Evolutionary conservation across 2,888 invertebrate genomes (phyloP), one percentile per base, ranked within the genome.

Genomic region (Temnothorax rugatulus): DNA sequence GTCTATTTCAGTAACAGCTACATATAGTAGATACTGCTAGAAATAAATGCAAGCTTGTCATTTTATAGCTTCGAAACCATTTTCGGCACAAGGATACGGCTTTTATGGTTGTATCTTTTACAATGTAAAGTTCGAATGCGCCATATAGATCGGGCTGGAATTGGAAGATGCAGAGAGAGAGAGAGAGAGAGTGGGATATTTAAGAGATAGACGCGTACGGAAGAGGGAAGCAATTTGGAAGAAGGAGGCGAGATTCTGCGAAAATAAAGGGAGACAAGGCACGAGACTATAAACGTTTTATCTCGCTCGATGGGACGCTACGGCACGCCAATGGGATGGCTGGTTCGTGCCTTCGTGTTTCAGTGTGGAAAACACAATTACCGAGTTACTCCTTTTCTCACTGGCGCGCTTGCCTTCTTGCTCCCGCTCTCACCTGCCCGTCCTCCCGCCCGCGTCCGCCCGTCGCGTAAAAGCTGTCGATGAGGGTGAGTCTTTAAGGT

Each of bases 281-380:
- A 85, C 75, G 66, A 63, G 83, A 57, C 89, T 84, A 86, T 92
- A 92, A 93, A 91, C 90, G 91, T 90, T 93, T 92, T 90, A 92
- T 90, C 87, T 86, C 82, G 87, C 82, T 82, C 75, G 87, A 74
- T 57, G 66, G 57, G 41, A 57, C 76, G 74, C 64, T 50, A 57
- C 63, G 69, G 61, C 69, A 50, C 83, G 81, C 69, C 81, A 52
- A 75, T 64, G 79, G 85, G 64, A 73, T 59, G 71, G 84, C 54
- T 76, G 77, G 84, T 44, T 47, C 69, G 38, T 74, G 86, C 87
- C 85, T 87, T 68, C 38, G 75, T 81, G 88, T 89, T 87, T 86
- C 84, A 85, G 87, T 75, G 88, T 88, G 86, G 90, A 89, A 92
- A 92, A 92, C 91, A 92, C 92, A 92, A 93, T 93, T 92, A 92